A percentile compares a stretch with the other conserved stretches of the same genome.
phyloP scores from a whole-genome alignment of 2,888 invertebrate species.

The Zygaena filipendulae region DNA sequence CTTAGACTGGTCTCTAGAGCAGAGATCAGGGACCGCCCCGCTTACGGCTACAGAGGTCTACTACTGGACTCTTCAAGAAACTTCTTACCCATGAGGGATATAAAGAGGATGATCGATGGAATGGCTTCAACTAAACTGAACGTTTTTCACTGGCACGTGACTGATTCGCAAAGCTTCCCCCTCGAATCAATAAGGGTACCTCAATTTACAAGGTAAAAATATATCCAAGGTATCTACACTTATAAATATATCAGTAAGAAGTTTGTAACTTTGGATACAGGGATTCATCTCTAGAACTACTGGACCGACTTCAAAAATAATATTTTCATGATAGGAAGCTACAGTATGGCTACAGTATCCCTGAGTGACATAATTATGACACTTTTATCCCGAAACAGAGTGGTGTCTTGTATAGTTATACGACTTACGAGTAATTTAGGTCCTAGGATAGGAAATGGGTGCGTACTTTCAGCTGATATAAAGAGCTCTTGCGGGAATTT shows the following conservation, averaged over 20 bases:
- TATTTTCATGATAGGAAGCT: too few relatives aligned
- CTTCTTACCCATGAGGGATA: slow-evolving; percentile 77
- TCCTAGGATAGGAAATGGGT: too few relatives aligned
- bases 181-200: slow-evolving; percentile 80
- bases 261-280: too few relatives aligned
- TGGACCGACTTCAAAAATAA: too few relatives aligned
- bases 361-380: too few relatives aligned
- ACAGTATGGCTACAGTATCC: too few relatives aligned
- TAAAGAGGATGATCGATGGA: slow-evolving; percentile 80
- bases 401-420: not conserved
- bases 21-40: slow-evolving; percentile 80
- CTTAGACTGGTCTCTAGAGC: slow-evolving; percentile 72
- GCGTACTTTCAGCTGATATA: too few relatives aligned
- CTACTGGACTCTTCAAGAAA: slow-evolving; percentile 91
- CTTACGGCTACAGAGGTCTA: slow-evolving; percentile 86
- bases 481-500: too few relatives aligned
- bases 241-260: not conserved
- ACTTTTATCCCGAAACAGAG: not conserved
- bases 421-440: not conserved
- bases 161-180: slow-evolving; percentile 94
- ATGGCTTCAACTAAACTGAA: slow-evolving; percentile 92
- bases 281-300: too few relatives aligned
- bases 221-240: slow-evolving; percentile 69
- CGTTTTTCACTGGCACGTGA: slow-evolving; percentile 92
- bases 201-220: slow-evolving; percentile 74